Evolutionary conservation across 1,140 invertebrate genomes (phyloP), one percentile per base, ranked within the genome.

Genomic region (Bombus sylvicola): DNA sequence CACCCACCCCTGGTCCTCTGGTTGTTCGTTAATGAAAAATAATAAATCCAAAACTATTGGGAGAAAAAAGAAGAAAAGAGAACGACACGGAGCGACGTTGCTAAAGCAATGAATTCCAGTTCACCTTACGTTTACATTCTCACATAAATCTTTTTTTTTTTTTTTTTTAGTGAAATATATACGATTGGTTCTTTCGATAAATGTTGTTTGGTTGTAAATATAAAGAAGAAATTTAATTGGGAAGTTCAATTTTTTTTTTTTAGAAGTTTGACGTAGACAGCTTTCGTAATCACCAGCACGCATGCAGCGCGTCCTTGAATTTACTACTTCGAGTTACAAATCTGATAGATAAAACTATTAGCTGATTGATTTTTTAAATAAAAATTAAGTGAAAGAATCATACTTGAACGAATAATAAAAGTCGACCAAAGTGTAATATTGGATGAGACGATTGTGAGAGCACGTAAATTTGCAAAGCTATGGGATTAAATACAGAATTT

Each of bases 1-100:
- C 41, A 43, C 6, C 53, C 47, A 13, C 37, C 59, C 18, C 66
- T 37, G 34, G 34, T 74, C 34, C 59, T n/a, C 68, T 25, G 25
- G 34, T 37, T 41, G 68, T 85, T 69, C 71, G 85, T 76, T 74
- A 81, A 81, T 72, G 71, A 85, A 74, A 85, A 85, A 85, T 85
- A 81, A 81, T 85, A 85, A 85, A 72, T 73, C 68, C 77, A 81
- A 74, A 85, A 81, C 37, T 72, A 62, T 62, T 37, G 83, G 31
- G 68, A 31, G 43, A 34, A 37, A 72, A 28, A 41, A 9, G 5
- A 59, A 62, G 53, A 43, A 37, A 34, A 66, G 28, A 53, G 28
- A 79, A 18, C 41, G 2, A 43, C n/a, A 5, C n/a, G 0, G 39
- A 53, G 25, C 31, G 57, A 37, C 34, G 41, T 53, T 28, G 31